Conservation (phyloP, 1,140 invertebrate species). For the Rhizoglyphus robini region DNA sequence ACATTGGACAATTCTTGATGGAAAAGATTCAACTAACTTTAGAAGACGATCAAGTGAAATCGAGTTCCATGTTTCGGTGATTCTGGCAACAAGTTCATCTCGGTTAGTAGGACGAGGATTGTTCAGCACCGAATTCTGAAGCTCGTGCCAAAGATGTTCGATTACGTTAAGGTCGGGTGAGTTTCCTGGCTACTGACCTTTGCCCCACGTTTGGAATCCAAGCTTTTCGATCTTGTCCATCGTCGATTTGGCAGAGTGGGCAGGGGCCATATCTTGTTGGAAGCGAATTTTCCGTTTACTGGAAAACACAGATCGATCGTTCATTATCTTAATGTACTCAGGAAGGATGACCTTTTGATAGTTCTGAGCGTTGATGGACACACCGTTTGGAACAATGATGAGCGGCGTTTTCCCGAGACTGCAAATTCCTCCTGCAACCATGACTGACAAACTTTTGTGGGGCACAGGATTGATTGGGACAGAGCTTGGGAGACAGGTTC, state of each 20-base stretch:
- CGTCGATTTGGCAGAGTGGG: neutral
- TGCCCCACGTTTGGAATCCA: too few species aligned
- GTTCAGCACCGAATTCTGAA: neutral
- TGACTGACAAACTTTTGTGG: neutral
- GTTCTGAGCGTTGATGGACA: neutral
- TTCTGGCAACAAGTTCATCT: neutral
- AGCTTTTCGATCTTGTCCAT: neutral
- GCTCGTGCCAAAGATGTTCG: neutral
- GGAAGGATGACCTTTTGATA: neutral
- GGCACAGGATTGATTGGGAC: neutral
- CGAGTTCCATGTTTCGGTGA: neutral
- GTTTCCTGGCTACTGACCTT: too few species aligned
- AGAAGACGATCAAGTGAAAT: neutral
- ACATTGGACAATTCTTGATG: neutral
- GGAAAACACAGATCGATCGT: neutral
- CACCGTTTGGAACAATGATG: neutral
- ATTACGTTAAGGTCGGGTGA: too few species aligned
- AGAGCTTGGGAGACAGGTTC: too few species aligned
- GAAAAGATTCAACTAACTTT: neutral
- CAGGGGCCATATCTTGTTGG: conserved; percentile 1
- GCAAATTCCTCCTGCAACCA: neutral
- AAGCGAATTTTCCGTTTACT: neutral
- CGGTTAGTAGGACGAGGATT: neutral
- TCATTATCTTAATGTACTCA: neutral
- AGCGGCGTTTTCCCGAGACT: neutral